These are phyloP conservation scores for Monopis laevigella DNA, from an alignment of 2,888 invertebrate species.

Conservation along the genomic window DNA sequence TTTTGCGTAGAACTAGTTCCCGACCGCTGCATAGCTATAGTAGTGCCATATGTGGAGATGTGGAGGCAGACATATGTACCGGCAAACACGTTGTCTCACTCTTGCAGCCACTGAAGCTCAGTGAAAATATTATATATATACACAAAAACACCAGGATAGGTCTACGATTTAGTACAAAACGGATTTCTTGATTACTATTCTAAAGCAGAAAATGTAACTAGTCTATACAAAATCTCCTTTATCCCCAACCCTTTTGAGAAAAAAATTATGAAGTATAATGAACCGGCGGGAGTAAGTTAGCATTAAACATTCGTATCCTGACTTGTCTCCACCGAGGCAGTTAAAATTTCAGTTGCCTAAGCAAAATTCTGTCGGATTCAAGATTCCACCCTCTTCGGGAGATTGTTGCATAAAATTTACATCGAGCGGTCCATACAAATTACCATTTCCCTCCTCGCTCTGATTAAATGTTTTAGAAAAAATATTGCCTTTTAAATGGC, in stretches of 20 bases:
- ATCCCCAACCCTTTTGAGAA: constrained; percentile 48
- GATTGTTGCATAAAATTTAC: constrained; percentile 67
- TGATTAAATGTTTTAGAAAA: constrained; percentile 68
- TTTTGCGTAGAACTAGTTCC: constrained; percentile 5
- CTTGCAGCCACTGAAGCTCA: no score
- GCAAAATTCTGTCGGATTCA: constrained; percentile 66
- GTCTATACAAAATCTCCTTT: no score
- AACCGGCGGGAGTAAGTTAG: constrained; percentile 61
- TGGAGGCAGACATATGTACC: background rate
- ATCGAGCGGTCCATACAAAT: constrained; percentile 68
- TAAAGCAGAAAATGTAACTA: no score
- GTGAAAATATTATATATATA: no score
- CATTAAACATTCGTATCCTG: constrained; percentile 64
- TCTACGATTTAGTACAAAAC: no score
- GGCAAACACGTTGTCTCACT: no score
- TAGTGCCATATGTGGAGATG: background rate
- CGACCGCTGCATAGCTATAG: background rate
- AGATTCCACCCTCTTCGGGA: constrained; percentile 58
- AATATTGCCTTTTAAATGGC: constrained; percentile 63
- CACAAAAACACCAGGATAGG: no score
- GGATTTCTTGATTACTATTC: no score
- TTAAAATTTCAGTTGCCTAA: constrained; percentile 67
- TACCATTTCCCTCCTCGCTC: constrained; percentile 66
- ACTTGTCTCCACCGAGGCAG: constrained; percentile 63
- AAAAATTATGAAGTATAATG: constrained; percentile 66